Evolutionary conservation across 2,888 invertebrate genomes (phyloP), one percentile per base, ranked within the genome.

Genomic region (Scaeva pyrastri): DNA sequence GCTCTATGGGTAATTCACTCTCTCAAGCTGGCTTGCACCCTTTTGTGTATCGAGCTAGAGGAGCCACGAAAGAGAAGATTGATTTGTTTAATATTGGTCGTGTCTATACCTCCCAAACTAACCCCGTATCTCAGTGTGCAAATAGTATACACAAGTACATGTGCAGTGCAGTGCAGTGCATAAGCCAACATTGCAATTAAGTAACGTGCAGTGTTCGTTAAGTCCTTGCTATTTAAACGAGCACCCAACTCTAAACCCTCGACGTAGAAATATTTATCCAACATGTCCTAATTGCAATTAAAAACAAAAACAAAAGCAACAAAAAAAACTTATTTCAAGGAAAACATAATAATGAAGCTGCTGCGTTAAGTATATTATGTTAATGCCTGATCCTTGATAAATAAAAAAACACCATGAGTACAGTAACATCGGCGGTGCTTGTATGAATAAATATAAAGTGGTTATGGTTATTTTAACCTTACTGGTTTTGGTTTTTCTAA

Each of bases 261-360:
- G 50, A 5, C 10, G 1, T 56, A 21, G 2, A 12, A 19, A 39
- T 41, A 12, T 45, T 39, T 56, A 68, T 39, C 36, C 41, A 39
- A 41, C 12, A n/a, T 74, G 14, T 71, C 64, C 64, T 76, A 79
- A 79, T 84, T 84, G 84, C 79, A 84, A 84, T 84, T 84, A 79
- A 84, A 79, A 84, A 75, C 7, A 83, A 70, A 11, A 19, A n/a
- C n/a, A n/a, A n/a, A n/a, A n/a, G n/a, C n/a, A n/a, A n/a, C n/a
- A n/a, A n/a, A n/a, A n/a, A n/a, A n/a, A n/a, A n/a, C n/a, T n/a
- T n/a, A 62, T 70, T 75, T 62, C 83, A 71, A 71, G 48, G 36
- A 79, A 79, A 60, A 60, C 2, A 64, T 43, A 43, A 75, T 76
- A 75, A 84, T 75, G 66, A 76, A 68, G 39, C 19, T 58, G 56